Evolutionary conservation across 2,888 invertebrate genomes (phyloP).

Genomic region (Pachydiplax longipennis): DNA sequence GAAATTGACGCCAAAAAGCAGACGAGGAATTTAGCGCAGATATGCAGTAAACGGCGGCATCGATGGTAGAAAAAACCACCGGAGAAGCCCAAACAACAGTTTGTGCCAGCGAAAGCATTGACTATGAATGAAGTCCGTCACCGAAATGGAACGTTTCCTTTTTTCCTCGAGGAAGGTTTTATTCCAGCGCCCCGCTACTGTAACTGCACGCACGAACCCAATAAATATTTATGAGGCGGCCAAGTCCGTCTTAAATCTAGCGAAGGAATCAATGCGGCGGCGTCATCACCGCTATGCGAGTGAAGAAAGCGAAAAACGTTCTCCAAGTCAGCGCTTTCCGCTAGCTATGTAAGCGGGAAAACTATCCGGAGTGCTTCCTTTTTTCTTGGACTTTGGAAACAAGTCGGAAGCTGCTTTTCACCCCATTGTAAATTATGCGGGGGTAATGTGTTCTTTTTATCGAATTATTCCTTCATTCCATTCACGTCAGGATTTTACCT

Average conservation of each 20-base stretch:
- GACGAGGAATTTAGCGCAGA: not conserved
- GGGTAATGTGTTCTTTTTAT: too few species aligned
- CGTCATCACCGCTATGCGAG: not conserved
- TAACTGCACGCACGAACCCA: not conserved
- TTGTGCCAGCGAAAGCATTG: not conserved
- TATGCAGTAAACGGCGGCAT: not conserved
- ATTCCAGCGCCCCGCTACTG: not conserved
- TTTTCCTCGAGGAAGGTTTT: too few species aligned
- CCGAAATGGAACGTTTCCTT: too few species aligned
- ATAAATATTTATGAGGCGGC: slow-evolving; percentile 40
- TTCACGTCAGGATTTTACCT: too few species aligned
- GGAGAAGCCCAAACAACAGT: not conserved
- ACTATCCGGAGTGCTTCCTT: too few species aligned
- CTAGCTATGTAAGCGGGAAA: too few species aligned
- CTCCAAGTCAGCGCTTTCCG: too few species aligned
- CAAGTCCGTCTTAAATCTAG: not conserved
- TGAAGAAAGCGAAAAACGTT: too few species aligned
- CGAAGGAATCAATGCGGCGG: not conserved
- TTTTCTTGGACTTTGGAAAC: too few species aligned
- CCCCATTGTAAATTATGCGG: too few species aligned
- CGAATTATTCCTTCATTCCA: too few species aligned
- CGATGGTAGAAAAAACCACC: not conserved
- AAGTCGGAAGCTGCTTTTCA: too few species aligned
- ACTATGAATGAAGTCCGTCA: slow-evolving; percentile 25
- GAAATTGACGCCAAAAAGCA: not conserved